Evolutionary conservation across 1,140 invertebrate genomes (phyloP).

Genomic region (Calliphora vicina): DNA sequence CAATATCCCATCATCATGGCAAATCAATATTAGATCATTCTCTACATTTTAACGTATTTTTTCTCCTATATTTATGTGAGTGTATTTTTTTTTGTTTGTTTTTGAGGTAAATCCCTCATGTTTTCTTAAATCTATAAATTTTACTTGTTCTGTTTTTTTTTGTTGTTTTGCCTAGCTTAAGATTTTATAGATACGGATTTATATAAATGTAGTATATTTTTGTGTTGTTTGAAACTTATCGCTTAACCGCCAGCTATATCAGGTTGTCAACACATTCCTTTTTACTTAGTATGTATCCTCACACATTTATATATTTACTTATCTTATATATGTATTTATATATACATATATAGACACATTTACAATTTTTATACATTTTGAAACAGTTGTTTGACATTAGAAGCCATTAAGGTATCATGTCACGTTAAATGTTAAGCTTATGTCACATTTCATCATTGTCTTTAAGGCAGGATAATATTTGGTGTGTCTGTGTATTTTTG

Average conservation of each 20-base stretch:
- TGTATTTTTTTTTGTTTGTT: neutral
- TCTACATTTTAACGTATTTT: neutral
- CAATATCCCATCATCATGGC: neutral
- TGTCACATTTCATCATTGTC: constrained; percentile 4
- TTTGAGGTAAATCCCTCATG: neutral
- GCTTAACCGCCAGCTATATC: constrained; percentile 1
- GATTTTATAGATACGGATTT: neutral
- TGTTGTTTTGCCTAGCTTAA: neutral
- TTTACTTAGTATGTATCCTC: too few species aligned
- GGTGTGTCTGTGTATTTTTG: too few species aligned
- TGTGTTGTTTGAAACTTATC: neutral
- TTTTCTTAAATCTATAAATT: neutral
- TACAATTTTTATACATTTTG: neutral
- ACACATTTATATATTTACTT: too few species aligned
- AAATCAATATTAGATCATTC: neutral
- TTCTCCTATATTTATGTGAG: neutral
- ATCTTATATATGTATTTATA: too few species aligned
- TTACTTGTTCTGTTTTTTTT: neutral
- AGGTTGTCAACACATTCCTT: neutral
- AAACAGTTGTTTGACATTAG: constrained; percentile 29
- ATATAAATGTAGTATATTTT: neutral
- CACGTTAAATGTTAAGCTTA: constrained; percentile 25
- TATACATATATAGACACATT: neutral
- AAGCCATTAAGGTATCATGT: constrained; percentile 30
- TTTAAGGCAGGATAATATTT: neutral